Evolutionary conservation across 2,888 invertebrate genomes (phyloP).

Genomic region (Hoplodrina blanda): DNA sequence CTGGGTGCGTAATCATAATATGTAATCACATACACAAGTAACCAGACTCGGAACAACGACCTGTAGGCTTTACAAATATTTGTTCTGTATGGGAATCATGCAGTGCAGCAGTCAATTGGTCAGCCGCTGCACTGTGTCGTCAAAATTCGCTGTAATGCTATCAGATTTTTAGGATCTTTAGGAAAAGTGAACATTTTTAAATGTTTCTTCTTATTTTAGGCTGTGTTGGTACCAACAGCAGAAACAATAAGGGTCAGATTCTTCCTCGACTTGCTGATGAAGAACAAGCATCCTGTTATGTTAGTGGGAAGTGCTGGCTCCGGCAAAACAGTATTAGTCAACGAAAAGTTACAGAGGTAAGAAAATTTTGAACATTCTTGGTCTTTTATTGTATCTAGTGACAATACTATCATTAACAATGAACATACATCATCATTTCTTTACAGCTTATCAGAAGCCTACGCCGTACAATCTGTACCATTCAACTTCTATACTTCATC

Average conservation of each 20-base stretch:
- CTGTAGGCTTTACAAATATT: too few species aligned
- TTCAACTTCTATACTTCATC: conserved; percentile 99
- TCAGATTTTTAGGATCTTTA: too few species aligned
- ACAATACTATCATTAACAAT: background rate
- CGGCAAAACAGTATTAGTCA: conserved; percentile 97
- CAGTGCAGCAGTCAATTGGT: too few species aligned
- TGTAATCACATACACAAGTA: too few species aligned
- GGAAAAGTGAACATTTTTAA: too few species aligned
- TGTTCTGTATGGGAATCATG: too few species aligned
- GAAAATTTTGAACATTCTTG: background rate
- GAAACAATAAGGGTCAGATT: conserved; percentile 97
- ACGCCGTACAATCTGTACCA: conserved; percentile 97
- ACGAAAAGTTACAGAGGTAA: conserved; percentile 92
- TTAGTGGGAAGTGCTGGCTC: conserved; percentile 97
- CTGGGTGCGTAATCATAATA: too few species aligned
- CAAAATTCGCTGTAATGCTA: too few species aligned
- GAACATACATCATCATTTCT: background rate
- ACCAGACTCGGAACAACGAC: too few species aligned
- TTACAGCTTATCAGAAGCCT: conserved; percentile 94
- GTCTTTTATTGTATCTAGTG: background rate
- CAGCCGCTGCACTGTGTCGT: too few species aligned
- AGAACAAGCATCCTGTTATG: conserved; percentile 97
- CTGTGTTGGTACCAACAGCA: conserved; percentile 97
- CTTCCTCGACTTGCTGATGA: conserved; percentile 97
- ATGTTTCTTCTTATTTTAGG: conserved; percentile 91